These are phyloP conservation scores for Dendrocincla fuliginosa DNA, from an alignment of 2,797 vertebrate genomes.

Conservation along the genomic window DNA sequence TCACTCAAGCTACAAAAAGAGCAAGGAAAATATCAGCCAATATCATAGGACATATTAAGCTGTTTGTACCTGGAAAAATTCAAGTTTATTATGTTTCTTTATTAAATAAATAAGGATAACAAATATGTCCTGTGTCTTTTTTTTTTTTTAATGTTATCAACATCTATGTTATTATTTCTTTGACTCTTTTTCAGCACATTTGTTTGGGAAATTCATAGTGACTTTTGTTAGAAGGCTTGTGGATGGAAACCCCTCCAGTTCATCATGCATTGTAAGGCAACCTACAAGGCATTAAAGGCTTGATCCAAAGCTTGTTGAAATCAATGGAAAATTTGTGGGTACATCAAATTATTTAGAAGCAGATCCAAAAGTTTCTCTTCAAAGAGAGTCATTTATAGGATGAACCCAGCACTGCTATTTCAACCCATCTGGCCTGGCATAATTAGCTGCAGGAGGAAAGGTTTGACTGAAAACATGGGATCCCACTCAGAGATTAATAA, in stretches of 20 bases:
- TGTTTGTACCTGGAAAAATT: constrained; percentile 64
- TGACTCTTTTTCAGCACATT: not conserved
- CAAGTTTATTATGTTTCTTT: constrained; percentile 64
- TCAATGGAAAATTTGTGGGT: not conserved
- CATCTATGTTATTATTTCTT: not conserved
- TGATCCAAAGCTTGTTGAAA: not conserved
- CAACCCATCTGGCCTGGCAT: not conserved
- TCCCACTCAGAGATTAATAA: not conserved
- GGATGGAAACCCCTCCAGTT: not conserved
- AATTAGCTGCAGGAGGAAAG: not conserved
- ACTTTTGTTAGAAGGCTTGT: not conserved
- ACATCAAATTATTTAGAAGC: not conserved
- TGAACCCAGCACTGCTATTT: not conserved
- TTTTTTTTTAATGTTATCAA: not conserved
- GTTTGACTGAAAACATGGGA: not conserved
- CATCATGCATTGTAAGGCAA: not conserved
- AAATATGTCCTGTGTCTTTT: constrained; percentile 30
- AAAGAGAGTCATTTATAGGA: not conserved
- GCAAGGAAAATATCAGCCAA: constrained; percentile 63
- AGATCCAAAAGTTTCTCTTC: not conserved
- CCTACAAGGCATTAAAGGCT: not conserved
- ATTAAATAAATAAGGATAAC: constrained; percentile 65
- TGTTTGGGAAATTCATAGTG: not conserved
- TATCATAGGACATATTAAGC: constrained; percentile 51
- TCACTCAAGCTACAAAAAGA: constrained; percentile 43